Evolutionary conservation across 2,113 vertebrate genomes (phyloP), one percentile per base, ranked within the genome.

Genomic region (Apistogramma diplotaenia): DNA sequence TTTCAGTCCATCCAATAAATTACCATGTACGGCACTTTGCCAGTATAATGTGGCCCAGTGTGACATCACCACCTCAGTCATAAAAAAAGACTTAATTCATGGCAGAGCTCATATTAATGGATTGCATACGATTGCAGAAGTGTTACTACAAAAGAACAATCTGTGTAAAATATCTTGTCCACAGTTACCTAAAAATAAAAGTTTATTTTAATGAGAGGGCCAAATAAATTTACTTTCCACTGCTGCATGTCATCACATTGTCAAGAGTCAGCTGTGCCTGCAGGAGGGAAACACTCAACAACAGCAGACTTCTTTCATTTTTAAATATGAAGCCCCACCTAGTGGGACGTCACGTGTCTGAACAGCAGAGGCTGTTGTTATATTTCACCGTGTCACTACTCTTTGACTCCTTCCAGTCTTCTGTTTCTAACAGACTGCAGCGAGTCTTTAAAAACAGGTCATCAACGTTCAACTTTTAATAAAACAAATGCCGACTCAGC

Each of bases 241-340:
- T 1, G 16, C 43, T 2, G 1, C 15, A 2, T 46, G 15, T 15
- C 2, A 5, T 43, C 40, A 70, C 62, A 31, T 51, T 49, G 18
- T 49, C 43, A 31, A 27, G 16, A 23, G 1, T 67, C 40, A 4
- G 40, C 40, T 49, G 27, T 8, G 8, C 58, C 11, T 70, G 23
- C 59, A 54, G 51, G 74, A 83, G 49, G 33, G 51, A 76, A 62
- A 29, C 15, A 1, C 33, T 23, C 15, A 1, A 74, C 51, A 65
- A 51, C 40, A 35, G 31, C 1, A 6, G 1, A 12, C 11, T 10
- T 31, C 16, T 53, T 57, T 75, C 59, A 77, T 82, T 77, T 75
- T 31, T 82, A 60, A 73, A 84, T 19, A 16, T 58, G 29, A 90
- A 53, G 82, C 89, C 74, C 92, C 90, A 85, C 23, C 90, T 91